These are phyloP conservation scores for Alitta virens DNA, from an alignment of 2,888 invertebrate species.

Conservation along the genomic window DNA sequence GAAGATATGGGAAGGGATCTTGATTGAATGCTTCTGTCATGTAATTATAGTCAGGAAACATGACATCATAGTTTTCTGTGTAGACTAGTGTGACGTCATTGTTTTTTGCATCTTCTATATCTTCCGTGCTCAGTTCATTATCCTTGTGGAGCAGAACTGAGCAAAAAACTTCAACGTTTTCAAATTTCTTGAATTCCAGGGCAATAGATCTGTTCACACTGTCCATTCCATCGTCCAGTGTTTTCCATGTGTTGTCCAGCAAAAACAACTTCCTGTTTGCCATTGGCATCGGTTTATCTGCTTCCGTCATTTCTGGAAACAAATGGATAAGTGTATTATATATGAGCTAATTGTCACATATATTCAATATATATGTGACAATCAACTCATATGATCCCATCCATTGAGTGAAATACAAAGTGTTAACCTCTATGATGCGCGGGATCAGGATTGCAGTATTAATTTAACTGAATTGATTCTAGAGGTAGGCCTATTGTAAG, in stretches of 20 bases:
- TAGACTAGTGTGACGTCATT: slow-evolving; percentile 16
- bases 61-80: background rate
- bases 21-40: slow-evolving; percentile 6
- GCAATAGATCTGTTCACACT: slow-evolving; percentile 23
- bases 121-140: background rate
- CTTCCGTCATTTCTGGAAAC: no score
- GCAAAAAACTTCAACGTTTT: slow-evolving; percentile 18
- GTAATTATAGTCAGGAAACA: no score
- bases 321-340: no score
- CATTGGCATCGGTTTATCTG: background rate
- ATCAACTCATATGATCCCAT: no score
- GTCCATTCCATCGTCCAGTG: slow-evolving; percentile 19
- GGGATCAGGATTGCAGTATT: no score
- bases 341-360: no score
- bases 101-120: slow-evolving; percentile 11
- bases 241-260: slow-evolving; percentile 21
- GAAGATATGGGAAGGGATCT: background rate
- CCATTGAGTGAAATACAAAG: no score
- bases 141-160: slow-evolving; percentile 11
- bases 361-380: no score
- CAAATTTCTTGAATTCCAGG: slow-evolving; percentile 17
- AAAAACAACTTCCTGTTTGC: slow-evolving; percentile 19
- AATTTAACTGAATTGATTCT: no score
- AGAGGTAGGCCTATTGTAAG: no score
- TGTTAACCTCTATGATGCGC: no score